Conservation (phyloP, 2,797 vertebrate species). For the Pseudotriccus pelzelni region DNA sequence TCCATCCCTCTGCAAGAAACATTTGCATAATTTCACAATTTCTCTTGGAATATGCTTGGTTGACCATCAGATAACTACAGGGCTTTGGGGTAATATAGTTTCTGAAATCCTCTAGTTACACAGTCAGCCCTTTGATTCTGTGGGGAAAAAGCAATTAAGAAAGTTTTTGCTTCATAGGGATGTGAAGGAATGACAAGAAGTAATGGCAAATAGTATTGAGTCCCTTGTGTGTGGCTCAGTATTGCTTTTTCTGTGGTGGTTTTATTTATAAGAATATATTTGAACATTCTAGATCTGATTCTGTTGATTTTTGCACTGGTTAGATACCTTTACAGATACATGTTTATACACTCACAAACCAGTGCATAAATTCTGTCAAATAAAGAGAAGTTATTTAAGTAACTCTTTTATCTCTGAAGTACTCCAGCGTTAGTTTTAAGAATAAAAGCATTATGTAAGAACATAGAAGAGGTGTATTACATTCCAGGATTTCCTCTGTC, state of each 20-base stretch:
- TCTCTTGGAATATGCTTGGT: neutral
- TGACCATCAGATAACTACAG: neutral
- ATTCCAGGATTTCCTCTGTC: neutral
- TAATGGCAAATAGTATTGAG: neutral
- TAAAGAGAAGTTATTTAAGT: neutral
- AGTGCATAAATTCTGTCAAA: neutral
- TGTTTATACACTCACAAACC: rapidly evolving
- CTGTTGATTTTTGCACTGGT: neutral
- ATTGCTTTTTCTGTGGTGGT: neutral
- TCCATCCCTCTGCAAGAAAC: neutral
- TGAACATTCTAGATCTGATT: neutral
- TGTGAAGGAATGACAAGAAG: neutral
- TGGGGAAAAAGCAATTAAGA: neutral
- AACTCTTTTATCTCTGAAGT: neutral
- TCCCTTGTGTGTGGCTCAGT: neutral
- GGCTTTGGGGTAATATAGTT: neutral
- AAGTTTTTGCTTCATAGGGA: neutral
- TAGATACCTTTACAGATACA: neutral
- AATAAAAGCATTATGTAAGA: neutral
- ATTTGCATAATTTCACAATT: neutral
- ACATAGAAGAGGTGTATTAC: neutral
- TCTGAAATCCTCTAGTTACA: neutral
- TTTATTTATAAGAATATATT: neutral
- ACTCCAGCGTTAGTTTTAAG: neutral
- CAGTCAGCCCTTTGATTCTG: neutral